Percentiles rank a stretch among this genome's conserved stretches.
These are phyloP conservation scores for Callosobruchus maculatus DNA, from an alignment of 2,888 invertebrate genomes.

Conservation along the genomic window DNA sequence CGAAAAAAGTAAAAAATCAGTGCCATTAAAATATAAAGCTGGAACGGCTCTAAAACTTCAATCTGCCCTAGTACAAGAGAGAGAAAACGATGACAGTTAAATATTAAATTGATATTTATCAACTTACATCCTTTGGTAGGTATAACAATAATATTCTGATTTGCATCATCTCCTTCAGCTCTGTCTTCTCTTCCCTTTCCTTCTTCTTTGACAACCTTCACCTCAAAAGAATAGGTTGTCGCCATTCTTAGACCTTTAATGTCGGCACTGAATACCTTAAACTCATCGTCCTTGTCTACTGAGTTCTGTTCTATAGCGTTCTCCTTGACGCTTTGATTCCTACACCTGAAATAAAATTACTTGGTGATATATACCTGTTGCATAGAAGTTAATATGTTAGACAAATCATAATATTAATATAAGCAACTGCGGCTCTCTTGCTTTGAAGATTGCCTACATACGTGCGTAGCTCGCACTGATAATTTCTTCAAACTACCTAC, in stretches of 20 bases:
- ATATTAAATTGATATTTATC: no score
- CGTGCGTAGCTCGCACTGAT: no score
- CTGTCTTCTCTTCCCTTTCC: conserved; percentile 45
- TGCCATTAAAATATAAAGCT: no score
- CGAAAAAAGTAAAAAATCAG: no score
- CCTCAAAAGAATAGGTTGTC: conserved; percentile 77
- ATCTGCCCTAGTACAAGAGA: no score
- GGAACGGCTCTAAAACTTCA: no score
- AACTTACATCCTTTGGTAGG: conserved; percentile 82
- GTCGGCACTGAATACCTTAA: conserved; percentile 55
- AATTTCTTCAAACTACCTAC: no score
- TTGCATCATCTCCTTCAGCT: conserved; percentile 50
- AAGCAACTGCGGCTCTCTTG: no score
- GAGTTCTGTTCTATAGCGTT: conserved; percentile 18
- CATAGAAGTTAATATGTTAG: no score
- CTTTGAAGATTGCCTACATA: no score
- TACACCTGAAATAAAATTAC: conserved; percentile 47
- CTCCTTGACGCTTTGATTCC: conserved; percentile 49
- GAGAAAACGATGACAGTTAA: no score
- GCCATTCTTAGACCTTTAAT: conserved; percentile 75
- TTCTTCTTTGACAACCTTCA: conserved; percentile 59
- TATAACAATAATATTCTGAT: conserved; percentile 66
- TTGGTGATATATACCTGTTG: not conserved
- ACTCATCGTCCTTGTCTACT: conserved; percentile 34
- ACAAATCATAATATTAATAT: no score